phyloP scores from a whole-genome alignment of 2,113 vertebrate species.

The Ahaetulla prasina region DNA sequence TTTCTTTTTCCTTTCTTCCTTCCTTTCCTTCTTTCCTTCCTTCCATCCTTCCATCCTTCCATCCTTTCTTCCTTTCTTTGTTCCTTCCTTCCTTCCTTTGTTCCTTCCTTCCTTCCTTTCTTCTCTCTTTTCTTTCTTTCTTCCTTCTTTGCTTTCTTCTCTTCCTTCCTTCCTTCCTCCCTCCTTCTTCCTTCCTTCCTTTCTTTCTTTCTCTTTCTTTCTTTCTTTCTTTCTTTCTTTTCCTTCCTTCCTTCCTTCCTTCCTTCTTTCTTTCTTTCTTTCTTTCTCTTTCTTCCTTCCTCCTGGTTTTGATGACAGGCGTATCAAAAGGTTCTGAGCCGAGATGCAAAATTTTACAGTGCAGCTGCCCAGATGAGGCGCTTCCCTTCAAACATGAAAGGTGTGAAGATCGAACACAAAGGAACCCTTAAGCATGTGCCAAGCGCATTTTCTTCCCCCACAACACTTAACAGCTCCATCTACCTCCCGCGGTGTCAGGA shows the following conservation, averaged over 20 bases:
- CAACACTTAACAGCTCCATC: not conserved
- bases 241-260: no score
- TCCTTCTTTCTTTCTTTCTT: no score
- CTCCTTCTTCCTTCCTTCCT: no score
- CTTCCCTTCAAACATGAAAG: not conserved
- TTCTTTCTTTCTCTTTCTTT: no score
- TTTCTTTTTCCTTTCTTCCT: no score
- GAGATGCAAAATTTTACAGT: not conserved
- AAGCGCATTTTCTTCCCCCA: not conserved
- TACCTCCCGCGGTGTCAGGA: not conserved
- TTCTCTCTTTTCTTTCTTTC: no score
- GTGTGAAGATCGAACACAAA: not conserved
- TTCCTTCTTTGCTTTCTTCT: no score
- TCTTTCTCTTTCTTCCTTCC: not conserved
- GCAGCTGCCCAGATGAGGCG: accelerated
- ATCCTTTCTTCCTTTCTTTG: accelerated
- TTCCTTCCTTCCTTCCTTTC: no score
- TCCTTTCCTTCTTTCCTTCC: no score
- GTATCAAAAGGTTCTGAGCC: not conserved
- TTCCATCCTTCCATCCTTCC: no score
- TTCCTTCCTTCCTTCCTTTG: accelerated
- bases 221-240: no score
- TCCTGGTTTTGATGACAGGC: not conserved
- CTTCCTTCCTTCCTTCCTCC: no score
- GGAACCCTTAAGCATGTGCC: not conserved